Evolutionary conservation across 2,113 vertebrate species (phyloP).

Genomic region (Meriones unguiculatus): DNA sequence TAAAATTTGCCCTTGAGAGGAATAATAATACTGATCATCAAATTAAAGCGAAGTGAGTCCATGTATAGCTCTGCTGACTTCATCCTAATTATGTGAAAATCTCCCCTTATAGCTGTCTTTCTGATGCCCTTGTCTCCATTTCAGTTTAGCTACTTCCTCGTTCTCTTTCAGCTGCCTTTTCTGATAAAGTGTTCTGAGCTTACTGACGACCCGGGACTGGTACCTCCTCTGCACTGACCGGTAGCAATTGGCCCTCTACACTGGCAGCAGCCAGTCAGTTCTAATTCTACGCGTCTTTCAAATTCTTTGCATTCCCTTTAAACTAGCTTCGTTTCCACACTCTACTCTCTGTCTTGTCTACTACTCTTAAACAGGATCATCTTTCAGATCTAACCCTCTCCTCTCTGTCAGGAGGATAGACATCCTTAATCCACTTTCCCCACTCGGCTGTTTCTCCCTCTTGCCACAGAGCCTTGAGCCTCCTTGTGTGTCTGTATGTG

Average conservation of each 20-base stretch:
- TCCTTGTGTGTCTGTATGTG: background rate
- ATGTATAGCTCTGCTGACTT: background rate
- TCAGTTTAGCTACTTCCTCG: conserved; percentile 19
- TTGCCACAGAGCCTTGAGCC: background rate
- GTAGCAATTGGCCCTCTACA: background rate
- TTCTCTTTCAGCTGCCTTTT: background rate
- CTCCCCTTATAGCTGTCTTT: background rate
- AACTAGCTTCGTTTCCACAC: background rate
- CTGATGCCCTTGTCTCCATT: conserved; percentile 7
- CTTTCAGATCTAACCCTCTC: conserved; percentile 22
- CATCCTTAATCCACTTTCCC: background rate
- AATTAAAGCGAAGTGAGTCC: background rate
- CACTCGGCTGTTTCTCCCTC: background rate
- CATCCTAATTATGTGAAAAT: background rate
- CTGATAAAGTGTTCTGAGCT: background rate
- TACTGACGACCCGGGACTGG: background rate
- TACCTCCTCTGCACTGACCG: background rate
- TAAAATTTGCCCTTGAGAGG: background rate
- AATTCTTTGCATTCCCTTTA: background rate
- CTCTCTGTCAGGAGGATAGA: background rate
- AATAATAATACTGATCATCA: background rate
- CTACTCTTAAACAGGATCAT: conserved; percentile 19
- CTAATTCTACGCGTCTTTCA: background rate
- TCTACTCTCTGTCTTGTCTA: background rate
- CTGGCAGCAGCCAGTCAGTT: background rate